These are phyloP conservation scores for Rhea pennata DNA, from an alignment of 2,113 vertebrate species.

Conservation along the genomic window DNA sequence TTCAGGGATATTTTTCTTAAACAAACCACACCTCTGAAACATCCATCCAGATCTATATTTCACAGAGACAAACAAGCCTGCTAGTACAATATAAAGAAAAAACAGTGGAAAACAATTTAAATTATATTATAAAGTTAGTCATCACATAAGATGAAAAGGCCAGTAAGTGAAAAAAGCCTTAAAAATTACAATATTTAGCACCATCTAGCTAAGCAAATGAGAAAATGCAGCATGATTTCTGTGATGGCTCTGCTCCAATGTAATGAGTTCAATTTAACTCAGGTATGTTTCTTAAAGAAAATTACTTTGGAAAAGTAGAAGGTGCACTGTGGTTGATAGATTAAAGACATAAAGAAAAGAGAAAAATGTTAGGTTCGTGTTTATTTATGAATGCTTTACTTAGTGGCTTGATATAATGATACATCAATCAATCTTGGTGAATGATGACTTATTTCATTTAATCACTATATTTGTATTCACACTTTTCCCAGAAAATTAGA, in stretches of 20 bases:
- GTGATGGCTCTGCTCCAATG: neutral
- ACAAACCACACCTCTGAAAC: neutral
- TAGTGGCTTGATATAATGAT: fast-evolving
- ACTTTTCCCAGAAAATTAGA: neutral
- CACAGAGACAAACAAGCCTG: neutral
- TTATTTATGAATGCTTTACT: neutral
- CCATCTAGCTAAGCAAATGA: neutral
- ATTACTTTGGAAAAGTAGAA: neutral
- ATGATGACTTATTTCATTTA: neutral
- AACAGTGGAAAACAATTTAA: neutral
- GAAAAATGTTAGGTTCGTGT: neutral
- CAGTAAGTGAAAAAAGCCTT: neutral
- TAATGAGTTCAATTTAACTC: neutral
- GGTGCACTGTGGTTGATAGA: neutral
- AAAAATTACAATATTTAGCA: neutral
- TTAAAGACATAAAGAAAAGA: neutral
- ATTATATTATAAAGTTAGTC: neutral
- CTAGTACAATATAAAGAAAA: neutral
- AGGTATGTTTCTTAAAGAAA: neutral
- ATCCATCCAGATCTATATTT: neutral
- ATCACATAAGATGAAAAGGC: neutral
- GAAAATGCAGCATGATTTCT: neutral
- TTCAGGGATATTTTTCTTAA: neutral
- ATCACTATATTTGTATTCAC: neutral
- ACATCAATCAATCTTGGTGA: neutral